phyloP scores from a whole-genome alignment of 2,797 vertebrate genomes.

The Tragopan temminckii region DNA sequence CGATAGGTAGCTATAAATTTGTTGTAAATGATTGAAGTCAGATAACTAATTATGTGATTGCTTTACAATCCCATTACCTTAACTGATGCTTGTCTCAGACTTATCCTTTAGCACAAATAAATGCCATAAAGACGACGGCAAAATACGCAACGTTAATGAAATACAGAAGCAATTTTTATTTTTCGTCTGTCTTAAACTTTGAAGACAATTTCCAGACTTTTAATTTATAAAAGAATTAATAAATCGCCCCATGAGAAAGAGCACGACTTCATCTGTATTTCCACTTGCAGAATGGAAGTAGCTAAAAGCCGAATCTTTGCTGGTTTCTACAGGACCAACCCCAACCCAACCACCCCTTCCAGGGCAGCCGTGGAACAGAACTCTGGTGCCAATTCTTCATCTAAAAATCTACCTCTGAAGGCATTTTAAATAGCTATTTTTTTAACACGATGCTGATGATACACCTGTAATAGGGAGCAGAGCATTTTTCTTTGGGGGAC shows the following conservation, averaged over 20 bases:
- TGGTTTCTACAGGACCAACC: background rate
- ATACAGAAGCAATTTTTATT: background rate
- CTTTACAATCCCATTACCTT: constrained; percentile 51
- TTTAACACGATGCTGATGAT: background rate
- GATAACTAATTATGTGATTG: constrained; percentile 56
- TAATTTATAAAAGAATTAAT: background rate
- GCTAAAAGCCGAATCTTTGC: background rate
- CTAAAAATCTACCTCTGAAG: background rate
- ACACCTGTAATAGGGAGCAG: too few relatives aligned
- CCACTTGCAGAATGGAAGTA: background rate
- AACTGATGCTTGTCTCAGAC: constrained; percentile 13
- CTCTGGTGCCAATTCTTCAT: background rate
- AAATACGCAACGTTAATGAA: background rate
- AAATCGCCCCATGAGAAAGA: background rate
- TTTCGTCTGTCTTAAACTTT: background rate
- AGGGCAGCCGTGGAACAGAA: background rate
- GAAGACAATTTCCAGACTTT: background rate
- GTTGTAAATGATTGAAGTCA: background rate
- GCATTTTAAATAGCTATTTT: background rate
- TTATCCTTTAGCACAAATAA: constrained; percentile 28
- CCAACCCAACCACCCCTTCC: background rate
- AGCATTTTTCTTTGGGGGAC: background rate
- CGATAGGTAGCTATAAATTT: background rate
- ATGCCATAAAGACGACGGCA: background rate
- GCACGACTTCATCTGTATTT: background rate